phyloP scores from a whole-genome alignment of 1,140 invertebrate genomes.

The Coelopa frigida region DNA sequence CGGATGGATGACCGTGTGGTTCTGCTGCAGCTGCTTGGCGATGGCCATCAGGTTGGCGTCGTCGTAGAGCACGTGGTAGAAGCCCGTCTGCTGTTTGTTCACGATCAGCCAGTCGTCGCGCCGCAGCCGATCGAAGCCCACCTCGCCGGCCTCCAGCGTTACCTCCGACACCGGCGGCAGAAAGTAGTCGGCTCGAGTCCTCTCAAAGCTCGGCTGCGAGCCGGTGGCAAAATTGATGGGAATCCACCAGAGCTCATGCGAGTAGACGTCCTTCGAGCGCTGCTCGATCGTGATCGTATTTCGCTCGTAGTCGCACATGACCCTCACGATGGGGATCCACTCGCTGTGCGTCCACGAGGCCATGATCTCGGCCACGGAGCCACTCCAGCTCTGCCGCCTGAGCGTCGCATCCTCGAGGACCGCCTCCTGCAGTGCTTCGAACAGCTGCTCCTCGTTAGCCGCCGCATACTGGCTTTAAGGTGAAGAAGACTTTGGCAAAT shows the following conservation, averaged over 20 bases:
- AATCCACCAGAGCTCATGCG: constrained; percentile 47
- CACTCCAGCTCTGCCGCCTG: constrained; percentile 17
- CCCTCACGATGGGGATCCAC: constrained; percentile 49
- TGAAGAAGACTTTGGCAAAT: constrained; percentile 26
- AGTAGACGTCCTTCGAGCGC: constrained; percentile 31
- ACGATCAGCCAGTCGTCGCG: constrained; percentile 52
- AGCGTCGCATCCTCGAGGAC: constrained; percentile 35
- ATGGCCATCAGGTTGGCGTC: constrained; percentile 47
- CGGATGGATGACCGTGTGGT: constrained; percentile 47
- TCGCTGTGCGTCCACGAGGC: constrained; percentile 50
- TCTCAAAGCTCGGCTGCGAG: constrained; percentile 41
- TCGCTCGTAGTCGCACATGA: constrained; percentile 45
- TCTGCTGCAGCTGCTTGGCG: constrained; percentile 44
- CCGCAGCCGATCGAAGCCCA: constrained; percentile 22
- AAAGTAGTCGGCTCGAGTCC: constrained; percentile 42
- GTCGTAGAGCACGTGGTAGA: constrained; percentile 61
- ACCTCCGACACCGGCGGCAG: constrained; percentile 26
- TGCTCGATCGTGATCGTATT: constrained; percentile 44
- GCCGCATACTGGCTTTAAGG: constrained; percentile 34
- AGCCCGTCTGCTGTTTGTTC: constrained; percentile 56
- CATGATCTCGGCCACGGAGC: constrained; percentile 40
- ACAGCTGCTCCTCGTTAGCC: constrained; percentile 32
- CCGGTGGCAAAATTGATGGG: constrained; percentile 51
- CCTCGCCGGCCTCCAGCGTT: constrained; percentile 21
- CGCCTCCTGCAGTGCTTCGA: constrained; percentile 46